A percentile compares a stretch with the other conserved stretches of the same genome.
Evolutionary conservation across 2,797 vertebrate genomes (phyloP).

Genomic region (Ceyx erithaca): DNA sequence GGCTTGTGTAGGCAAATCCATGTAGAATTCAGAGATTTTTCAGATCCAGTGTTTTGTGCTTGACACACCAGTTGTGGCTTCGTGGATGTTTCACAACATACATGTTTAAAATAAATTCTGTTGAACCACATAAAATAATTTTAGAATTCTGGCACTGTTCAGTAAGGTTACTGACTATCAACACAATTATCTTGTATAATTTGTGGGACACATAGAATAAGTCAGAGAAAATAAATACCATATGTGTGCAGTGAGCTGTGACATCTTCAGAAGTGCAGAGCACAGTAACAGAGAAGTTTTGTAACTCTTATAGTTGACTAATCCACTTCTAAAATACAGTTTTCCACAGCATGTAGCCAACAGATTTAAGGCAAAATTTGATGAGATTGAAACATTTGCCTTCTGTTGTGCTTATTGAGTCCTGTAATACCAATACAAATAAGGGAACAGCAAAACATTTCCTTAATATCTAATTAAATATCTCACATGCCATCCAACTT

Average conservation of each 20-base stretch:
- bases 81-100: conserved; percentile 8
- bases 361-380: conserved; percentile 13
- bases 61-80: background rate
- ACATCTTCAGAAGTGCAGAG: conserved; percentile 23
- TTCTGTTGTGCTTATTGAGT: conserved; percentile 40
- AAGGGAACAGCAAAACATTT: background rate
- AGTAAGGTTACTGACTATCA: conserved; percentile 27
- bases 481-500: background rate
- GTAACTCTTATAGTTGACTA: background rate
- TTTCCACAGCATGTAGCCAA: conserved; percentile 14
- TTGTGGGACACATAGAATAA: conserved; percentile 21
- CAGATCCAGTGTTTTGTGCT: background rate
- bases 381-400: conserved; percentile 31
- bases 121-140: conserved; percentile 23
- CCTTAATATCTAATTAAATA: background rate
- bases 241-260: conserved; percentile 37
- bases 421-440: background rate
- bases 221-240: conserved; percentile 31
- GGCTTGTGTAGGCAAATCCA: background rate
- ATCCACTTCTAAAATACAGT: background rate
- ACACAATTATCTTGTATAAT: conserved; percentile 6
- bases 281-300: conserved; percentile 25
- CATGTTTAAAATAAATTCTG: conserved; percentile 20
- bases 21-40: background rate
- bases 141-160: background rate